These are phyloP conservation scores for Sebastes matsubarae DNA, from an alignment of 2,797 vertebrate genomes.

Conservation along the genomic window DNA sequence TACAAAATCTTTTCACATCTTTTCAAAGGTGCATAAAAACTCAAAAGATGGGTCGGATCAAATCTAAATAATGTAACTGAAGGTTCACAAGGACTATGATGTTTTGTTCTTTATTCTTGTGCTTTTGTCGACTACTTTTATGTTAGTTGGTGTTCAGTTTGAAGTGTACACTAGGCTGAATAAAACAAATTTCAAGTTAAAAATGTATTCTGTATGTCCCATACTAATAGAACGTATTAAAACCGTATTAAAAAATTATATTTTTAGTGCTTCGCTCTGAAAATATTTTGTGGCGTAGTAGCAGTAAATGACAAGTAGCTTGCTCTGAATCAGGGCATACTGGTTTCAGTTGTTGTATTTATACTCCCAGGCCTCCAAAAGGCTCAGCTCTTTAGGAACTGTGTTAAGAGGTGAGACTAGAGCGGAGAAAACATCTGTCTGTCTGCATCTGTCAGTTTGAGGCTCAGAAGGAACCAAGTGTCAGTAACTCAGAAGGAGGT, in stretches of 20 bases:
- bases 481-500: constrained; percentile 28
- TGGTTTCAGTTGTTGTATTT: neutral
- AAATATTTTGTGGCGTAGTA: neutral
- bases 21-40: neutral
- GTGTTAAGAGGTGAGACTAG: neutral
- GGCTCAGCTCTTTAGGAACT: constrained; percentile 1
- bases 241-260: neutral
- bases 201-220: neutral
- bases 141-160: neutral
- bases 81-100: neutral
- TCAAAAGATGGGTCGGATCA: neutral
- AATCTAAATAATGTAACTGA: neutral
- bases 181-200: neutral
- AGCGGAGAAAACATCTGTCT: constrained; percentile 14
- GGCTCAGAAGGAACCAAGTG: constrained; percentile 3
- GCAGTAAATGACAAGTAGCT: neutral
- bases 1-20: neutral
- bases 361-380: neutral
- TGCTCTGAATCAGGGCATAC: neutral
- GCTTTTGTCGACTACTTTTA: neutral
- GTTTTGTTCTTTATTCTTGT: neutral
- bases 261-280: neutral
- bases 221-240: neutral
- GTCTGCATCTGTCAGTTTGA: neutral
- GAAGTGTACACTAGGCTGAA: neutral